Base-by-base conservation (phyloP, 2,797 vertebrate genomes). In the Mus spretus region DNA sequence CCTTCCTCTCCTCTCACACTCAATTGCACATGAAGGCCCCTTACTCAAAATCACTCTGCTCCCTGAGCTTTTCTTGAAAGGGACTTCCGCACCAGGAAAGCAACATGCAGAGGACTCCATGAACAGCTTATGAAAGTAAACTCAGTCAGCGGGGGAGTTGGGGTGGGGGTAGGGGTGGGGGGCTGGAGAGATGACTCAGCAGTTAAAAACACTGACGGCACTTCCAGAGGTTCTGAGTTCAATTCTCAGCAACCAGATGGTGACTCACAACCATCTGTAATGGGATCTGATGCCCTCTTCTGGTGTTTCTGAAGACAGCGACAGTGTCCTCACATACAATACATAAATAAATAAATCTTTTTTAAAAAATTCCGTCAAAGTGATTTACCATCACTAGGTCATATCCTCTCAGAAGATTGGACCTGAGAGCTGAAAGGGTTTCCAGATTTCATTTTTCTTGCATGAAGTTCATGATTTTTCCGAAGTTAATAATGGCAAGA, bases 361-460 rank as follows among this genome's bases (percentile, higher is more conserved):
- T 14, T 37, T 9, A 19, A 20, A 20, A 87, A 86, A 90, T 67
- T 74, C 11, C 47, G 17, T 11, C 24, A 70, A 3, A 55, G 2
- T 89, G 44, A 13, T 8, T 67, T 61, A 53, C 28, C 6, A 24
- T 74, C 24, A 22, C 53, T 81, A 74, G 57, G 20, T 78, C 6
- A 84, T 22, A 3, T 19, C 12, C 3, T 47, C 17, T 47, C n/a
- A 24, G 9, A 55, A 75, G 14, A 72, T n/a, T 90, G 44, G 10
- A 4, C 31, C 74, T 80, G 37, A 44, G 26, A 84, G 79, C 67
- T 94, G 44, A 89, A 93, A 57, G 67, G 13, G 85, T 90, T 93
- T 63, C 26, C 31, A 93, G 80, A 59, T 90, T 61, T 55, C 34
- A 37, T 95, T 59, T 74, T 53, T 40, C 77, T 91, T 61, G 1